phyloP scores from a whole-genome alignment of 2,797 vertebrate species.

The Podargus strigoides region DNA sequence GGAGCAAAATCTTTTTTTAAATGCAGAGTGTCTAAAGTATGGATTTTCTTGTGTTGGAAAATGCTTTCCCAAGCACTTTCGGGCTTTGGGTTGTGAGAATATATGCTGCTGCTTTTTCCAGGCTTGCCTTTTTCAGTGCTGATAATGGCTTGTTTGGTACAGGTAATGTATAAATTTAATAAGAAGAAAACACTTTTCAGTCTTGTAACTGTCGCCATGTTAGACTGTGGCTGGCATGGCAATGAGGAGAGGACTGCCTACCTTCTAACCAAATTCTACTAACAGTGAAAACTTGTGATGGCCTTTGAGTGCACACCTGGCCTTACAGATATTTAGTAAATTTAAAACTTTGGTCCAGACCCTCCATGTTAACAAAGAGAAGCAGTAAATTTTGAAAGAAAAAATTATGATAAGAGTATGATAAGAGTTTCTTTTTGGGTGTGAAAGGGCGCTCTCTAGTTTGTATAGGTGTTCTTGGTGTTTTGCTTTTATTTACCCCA shows the following conservation, averaged over 20 bases:
- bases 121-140: not conserved
- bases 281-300: not conserved
- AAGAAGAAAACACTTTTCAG: not conserved
- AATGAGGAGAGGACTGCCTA: not conserved
- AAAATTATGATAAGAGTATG: not conserved
- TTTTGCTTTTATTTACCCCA: not conserved
- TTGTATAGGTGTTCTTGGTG: not conserved
- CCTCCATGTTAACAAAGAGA: not conserved
- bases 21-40: not conserved
- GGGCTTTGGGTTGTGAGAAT: not conserved
- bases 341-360: not conserved
- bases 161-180: not conserved
- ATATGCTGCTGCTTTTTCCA: not conserved
- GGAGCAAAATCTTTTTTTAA: not conserved
- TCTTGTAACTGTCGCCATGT: not conserved
- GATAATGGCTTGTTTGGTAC: not conserved
- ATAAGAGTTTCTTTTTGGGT: not conserved
- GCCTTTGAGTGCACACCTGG: not conserved
- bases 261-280: not conserved
- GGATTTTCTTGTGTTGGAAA: not conserved
- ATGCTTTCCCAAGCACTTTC: not conserved
- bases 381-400: not conserved
- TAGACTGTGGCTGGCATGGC: not conserved
- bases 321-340: not conserved
- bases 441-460: not conserved